Evolutionary conservation across 2,888 invertebrate genomes (phyloP).

Genomic region (Apotomis turbidana): DNA sequence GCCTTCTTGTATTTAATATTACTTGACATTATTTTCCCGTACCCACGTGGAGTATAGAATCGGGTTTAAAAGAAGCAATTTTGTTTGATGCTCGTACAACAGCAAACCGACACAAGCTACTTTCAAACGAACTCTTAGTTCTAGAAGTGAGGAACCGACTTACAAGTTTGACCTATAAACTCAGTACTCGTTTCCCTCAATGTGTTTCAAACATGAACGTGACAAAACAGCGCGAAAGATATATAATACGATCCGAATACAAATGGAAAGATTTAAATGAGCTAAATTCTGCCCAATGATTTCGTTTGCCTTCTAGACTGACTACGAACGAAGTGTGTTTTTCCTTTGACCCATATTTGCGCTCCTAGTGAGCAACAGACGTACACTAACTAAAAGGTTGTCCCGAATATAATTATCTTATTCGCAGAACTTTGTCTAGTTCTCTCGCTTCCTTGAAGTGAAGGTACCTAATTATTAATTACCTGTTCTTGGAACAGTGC

Average conservation of each 20-base stretch:
- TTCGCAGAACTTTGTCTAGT: conserved; percentile 38
- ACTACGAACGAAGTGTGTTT: no score
- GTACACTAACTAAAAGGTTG: conserved; percentile 34
- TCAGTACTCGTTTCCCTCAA: neutral
- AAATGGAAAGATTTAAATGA: no score
- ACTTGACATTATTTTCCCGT: no score
- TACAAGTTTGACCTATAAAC: conserved; percentile 10
- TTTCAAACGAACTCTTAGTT: neutral
- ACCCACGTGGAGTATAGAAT: no score
- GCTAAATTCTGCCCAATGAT: no score
- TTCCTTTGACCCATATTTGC: neutral
- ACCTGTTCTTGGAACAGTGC: conserved; percentile 5
- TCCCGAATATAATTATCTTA: conserved; percentile 39
- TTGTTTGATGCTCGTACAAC: neutral
- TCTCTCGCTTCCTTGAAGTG: conserved; percentile 36
- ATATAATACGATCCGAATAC: conserved; percentile 6
- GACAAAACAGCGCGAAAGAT: conserved; percentile 1
- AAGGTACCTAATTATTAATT: conserved; percentile 38
- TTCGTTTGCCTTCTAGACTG: no score
- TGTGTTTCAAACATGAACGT: neutral
- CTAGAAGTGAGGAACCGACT: neutral
- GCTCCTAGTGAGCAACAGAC: conserved; percentile 14
- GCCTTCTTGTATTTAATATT: no score
- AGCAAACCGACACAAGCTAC: neutral
- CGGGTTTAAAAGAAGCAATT: neutral